A percentile compares a stretch with the other conserved stretches of the same genome.
Evolutionary conservation across 2,888 invertebrate species (phyloP).

Genomic region (Ectropis crepuscularia): DNA sequence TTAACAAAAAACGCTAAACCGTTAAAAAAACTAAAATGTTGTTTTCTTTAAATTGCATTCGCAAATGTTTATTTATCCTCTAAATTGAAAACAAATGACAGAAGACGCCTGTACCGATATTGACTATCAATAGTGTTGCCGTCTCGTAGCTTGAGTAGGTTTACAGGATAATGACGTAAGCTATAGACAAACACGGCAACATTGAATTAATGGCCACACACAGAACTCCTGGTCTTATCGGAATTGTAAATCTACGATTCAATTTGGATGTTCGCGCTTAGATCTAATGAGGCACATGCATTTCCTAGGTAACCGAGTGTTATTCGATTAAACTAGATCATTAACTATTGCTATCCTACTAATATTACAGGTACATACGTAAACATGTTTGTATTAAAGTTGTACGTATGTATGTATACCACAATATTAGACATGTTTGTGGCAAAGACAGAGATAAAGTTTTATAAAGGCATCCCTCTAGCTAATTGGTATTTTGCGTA

Average conservation of each 20-base stretch:
- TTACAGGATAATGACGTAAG: constrained; percentile 2
- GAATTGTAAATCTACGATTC: constrained; percentile 39
- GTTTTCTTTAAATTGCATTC: no score
- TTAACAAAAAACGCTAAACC: no score
- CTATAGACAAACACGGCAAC: constrained; percentile 26
- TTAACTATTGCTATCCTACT: not conserved
- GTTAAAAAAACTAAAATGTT: no score
- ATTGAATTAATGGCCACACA: constrained; percentile 37
- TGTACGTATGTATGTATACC: no score
- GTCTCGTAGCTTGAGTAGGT: constrained; percentile 5
- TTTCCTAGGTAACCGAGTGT: constrained; percentile 13
- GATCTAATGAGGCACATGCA: constrained; percentile 19
- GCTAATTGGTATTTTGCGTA: not conserved
- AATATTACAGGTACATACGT: no score
- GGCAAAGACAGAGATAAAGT: no score
- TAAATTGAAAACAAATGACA: no score
- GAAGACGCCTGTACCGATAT: no score
- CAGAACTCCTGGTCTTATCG: constrained; percentile 32
- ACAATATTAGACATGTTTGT: no score
- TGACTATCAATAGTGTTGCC: not conserved
- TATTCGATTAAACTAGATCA: not conserved
- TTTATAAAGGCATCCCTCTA: not conserved
- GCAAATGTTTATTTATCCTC: no score
- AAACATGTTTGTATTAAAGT: no score
- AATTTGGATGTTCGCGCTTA: constrained; percentile 26